Conservation (phyloP, 2,888 invertebrate genomes). For the Corbicula japonica region DNA sequence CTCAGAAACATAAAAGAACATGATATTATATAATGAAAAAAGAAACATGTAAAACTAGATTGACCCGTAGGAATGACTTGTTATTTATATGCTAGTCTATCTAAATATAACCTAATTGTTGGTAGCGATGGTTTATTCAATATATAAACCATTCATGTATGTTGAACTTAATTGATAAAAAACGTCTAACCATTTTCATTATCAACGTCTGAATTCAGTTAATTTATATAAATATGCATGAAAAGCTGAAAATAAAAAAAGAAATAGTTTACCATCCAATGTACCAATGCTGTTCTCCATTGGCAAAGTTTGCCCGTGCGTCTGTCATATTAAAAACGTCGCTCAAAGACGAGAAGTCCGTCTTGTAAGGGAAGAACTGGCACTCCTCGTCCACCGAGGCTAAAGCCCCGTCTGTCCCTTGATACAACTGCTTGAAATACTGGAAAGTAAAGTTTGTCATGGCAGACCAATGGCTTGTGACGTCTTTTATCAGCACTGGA, state of each 20-base stretch:
- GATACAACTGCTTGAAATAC: constrained; percentile 92
- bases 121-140: too few relatives aligned
- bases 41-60: too few relatives aligned
- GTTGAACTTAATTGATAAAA: too few relatives aligned
- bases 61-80: too few relatives aligned
- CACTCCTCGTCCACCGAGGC: constrained; percentile 89
- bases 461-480: constrained; percentile 93
- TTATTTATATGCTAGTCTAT: too few relatives aligned
- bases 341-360: constrained; percentile 92
- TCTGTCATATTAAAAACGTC: constrained; percentile 94
- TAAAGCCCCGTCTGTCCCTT: constrained; percentile 86
- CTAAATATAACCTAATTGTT: too few relatives aligned
- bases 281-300: constrained; percentile 91
- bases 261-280: constrained; percentile 89
- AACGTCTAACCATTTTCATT: too few relatives aligned
- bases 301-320: constrained; percentile 90
- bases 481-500: constrained; percentile 95
- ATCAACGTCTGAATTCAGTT: too few relatives aligned
- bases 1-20: too few relatives aligned
- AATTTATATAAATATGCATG: too few relatives aligned
- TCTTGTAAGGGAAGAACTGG: constrained; percentile 97
- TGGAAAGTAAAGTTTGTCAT: constrained; percentile 92
- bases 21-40: too few relatives aligned
- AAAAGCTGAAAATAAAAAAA: neutral
- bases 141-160: too few relatives aligned